Evolutionary conservation across 35 echinoderm and acorn worm genomes (phyloP).

Genomic region (Holothuria glaberrima): DNA sequence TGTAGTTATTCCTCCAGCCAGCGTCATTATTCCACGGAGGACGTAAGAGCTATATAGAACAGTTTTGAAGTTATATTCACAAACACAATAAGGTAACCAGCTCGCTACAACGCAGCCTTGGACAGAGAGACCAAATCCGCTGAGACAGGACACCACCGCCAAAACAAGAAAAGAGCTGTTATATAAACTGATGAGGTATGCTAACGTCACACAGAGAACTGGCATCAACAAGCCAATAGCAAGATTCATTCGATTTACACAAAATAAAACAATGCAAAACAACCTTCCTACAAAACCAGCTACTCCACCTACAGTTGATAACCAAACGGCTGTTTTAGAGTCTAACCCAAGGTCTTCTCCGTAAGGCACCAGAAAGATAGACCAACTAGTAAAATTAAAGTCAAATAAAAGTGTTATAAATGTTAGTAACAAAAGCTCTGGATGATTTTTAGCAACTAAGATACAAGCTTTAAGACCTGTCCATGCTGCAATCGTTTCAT

Average conservation of each 20-base stretch:
- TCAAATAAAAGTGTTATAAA: background rate
- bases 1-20: background rate
- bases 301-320: background rate
- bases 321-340: conserved; percentile 12
- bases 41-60: background rate
- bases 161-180: background rate
- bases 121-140: background rate
- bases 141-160: background rate
- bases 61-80: background rate
- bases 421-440: background rate
- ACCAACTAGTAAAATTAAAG: background rate
- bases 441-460: background rate
- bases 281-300: background rate
- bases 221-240: background rate
- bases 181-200: background rate
- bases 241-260: background rate
- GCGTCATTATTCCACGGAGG: background rate
- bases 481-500: background rate
- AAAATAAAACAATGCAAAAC: background rate
- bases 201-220: background rate
- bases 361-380: conserved; percentile 15
- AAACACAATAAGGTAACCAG: background rate
- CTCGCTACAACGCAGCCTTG: background rate
- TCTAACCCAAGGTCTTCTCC: background rate
- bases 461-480: background rate